Conservation (phyloP, 2,113 vertebrate species). For the Leptosomus discolor region DNA sequence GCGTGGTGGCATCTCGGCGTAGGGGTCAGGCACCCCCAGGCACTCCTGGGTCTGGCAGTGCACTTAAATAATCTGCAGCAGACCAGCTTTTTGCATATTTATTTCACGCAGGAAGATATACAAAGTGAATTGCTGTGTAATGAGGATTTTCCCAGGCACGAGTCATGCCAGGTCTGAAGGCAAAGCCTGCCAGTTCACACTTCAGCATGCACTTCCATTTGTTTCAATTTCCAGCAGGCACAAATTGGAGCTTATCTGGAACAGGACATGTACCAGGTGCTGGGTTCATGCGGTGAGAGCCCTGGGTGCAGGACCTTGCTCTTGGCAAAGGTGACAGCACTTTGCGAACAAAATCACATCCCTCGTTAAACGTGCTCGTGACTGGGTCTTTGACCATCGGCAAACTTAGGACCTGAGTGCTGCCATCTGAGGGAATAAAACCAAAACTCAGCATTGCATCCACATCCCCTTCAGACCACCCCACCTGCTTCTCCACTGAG, state of each 20-base stretch:
- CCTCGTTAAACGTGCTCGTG: accelerated
- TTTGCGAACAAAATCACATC: not conserved
- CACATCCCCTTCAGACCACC: not conserved
- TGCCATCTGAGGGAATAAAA: not conserved
- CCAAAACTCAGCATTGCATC: not conserved
- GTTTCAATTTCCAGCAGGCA: not conserved
- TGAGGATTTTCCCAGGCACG: not conserved
- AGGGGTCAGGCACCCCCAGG: not conserved
- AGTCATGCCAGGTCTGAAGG: not conserved
- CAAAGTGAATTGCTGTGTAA: not conserved
- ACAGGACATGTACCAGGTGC: not conserved
- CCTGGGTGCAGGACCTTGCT: not conserved
- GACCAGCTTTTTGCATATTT: not conserved
- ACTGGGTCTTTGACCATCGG: not conserved
- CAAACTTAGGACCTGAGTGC: not conserved
- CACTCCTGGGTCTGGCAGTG: not conserved
- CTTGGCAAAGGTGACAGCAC: not conserved
- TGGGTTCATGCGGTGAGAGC: not conserved
- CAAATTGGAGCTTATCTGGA: not conserved
- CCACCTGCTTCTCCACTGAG: accelerated
- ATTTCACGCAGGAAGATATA: not conserved
- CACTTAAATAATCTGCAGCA: not conserved
- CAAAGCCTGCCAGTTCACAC: not conserved
- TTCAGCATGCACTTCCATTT: not conserved
- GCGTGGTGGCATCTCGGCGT: accelerated